Evolutionary conservation across 2,113 vertebrate species (phyloP), one percentile per base, ranked within the genome.

Genomic region (Ariopsis seemanni): DNA sequence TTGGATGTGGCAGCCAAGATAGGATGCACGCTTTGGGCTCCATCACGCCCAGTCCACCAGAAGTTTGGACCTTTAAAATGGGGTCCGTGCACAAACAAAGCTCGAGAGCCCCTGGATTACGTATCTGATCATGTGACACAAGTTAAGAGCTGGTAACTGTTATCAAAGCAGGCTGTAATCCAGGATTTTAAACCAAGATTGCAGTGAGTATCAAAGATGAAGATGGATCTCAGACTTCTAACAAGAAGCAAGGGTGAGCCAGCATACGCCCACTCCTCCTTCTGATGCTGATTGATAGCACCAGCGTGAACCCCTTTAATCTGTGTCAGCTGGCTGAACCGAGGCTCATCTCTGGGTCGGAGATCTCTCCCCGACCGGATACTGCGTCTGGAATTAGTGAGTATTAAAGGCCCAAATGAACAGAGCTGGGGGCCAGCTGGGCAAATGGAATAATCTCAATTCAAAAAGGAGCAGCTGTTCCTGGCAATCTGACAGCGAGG

Each of bases 391-490:
- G 88, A 87, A 78, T 86, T 84, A 88, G 22, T 85, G 53, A 84
- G 89, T 72, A 90, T 90, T 88, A 88, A 67, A 80, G 77, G 88
- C 7, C 57, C 85, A 83, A 84, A 87, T 74, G 85, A 80, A 79
- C 53, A 83, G 53, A 58, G 52, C 79, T 75, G 34, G 72, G 12
- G 81, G 71, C 87, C 63, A 57, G 77, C 57, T 74, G 60, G 82
- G 89, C 80, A 63, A 90, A 90, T 82, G 63, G 87, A 84, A 89
- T 80, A 78, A 87, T 89, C 89, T 81, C 27, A 22, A 72, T 79
- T 67, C 85, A 78, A 87, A 86, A 89, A 86, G 80, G 60, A 83
- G 83, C 89, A 90, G 90, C 88, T 89, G 90, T 80, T 87, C 67
- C 79, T 79, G 85, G 88, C 72, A 82, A 78, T 75, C 30, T 27